Evolutionary conservation across 2,113 vertebrate species (phyloP).

Genomic region (Ranitomeya imitator): DNA sequence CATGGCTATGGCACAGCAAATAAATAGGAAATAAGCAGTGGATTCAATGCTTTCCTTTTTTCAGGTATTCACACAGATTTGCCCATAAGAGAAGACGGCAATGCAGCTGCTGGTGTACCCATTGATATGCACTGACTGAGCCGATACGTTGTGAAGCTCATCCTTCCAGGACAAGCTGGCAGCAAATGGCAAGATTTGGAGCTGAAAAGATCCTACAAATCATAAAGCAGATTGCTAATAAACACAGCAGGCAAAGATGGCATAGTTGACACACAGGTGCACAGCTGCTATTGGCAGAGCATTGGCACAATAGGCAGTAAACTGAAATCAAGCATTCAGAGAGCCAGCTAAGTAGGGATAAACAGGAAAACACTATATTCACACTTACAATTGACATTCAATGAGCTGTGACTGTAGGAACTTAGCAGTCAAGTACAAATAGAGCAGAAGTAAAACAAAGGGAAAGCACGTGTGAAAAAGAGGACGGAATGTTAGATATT

Average conservation of each 20-base stretch:
- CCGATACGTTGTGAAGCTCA: constrained; percentile 17
- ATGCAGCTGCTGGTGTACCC: constrained; percentile 39
- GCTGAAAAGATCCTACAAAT: constrained; percentile 15
- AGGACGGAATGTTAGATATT: neutral
- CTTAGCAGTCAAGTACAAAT: neutral
- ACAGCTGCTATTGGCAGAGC: neutral
- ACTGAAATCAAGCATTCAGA: constrained; percentile 7
- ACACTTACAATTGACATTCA: neutral
- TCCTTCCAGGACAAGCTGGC: neutral
- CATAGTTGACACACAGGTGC: constrained; percentile 25
- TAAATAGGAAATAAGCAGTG: neutral
- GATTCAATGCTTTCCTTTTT: neutral
- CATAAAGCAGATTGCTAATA: constrained; percentile 20
- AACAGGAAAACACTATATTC: constrained; percentile 7
- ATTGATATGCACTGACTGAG: constrained; percentile 41
- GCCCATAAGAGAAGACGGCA: constrained; percentile 31
- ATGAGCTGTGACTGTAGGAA: neutral
- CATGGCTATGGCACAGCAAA: neutral
- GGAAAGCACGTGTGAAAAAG: neutral
- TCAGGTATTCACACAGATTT: neutral
- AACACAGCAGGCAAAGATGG: constrained; percentile 41
- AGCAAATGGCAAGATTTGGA: constrained; percentile 32
- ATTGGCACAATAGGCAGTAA: constrained; percentile 30
- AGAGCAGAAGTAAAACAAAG: neutral
- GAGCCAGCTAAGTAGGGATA: constrained; percentile 3